phyloP scores from a whole-genome alignment of 2,888 invertebrate species.

The Lasioglossum figueresi region DNA sequence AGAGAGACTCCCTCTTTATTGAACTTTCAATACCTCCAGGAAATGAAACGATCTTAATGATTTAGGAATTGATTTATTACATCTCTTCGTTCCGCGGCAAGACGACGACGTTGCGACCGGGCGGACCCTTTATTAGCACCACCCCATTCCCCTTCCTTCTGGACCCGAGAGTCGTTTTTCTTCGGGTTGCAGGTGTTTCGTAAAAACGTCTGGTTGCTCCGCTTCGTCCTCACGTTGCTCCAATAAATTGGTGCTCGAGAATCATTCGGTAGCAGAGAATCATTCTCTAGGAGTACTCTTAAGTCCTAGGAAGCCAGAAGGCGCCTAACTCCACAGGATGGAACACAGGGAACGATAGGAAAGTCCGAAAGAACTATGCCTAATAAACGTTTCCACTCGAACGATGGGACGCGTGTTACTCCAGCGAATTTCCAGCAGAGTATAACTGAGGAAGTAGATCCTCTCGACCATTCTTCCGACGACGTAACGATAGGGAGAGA shows the following conservation, averaged over 20 bases:
- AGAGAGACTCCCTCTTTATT: background rate
- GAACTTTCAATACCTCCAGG: constrained; percentile 5
- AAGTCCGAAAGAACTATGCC: background rate
- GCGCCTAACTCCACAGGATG: background rate
- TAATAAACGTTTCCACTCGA: constrained; percentile 23
- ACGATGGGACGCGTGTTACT: constrained; percentile 6
- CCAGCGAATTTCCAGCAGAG: constrained; percentile 34
- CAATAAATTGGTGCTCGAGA: background rate
- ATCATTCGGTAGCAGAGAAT: background rate
- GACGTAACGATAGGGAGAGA: constrained; percentile 47
- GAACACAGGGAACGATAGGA: background rate
- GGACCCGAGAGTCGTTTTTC: background rate
- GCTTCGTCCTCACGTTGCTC: background rate
- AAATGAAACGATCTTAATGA: constrained; percentile 6
- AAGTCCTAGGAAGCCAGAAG: background rate
- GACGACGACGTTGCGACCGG: background rate
- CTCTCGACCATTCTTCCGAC: constrained; percentile 57
- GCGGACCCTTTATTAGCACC: background rate
- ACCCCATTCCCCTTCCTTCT: background rate
- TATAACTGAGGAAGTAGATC: constrained; percentile 50
- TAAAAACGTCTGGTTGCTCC: background rate
- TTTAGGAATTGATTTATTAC: background rate
- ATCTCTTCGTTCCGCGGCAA: background rate
- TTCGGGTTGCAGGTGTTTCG: constrained; percentile 6
- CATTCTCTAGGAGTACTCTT: background rate